These are phyloP conservation scores for Sakesphorus luctuosus DNA, from an alignment of 2,113 vertebrate genomes.

Conservation along the genomic window DNA sequence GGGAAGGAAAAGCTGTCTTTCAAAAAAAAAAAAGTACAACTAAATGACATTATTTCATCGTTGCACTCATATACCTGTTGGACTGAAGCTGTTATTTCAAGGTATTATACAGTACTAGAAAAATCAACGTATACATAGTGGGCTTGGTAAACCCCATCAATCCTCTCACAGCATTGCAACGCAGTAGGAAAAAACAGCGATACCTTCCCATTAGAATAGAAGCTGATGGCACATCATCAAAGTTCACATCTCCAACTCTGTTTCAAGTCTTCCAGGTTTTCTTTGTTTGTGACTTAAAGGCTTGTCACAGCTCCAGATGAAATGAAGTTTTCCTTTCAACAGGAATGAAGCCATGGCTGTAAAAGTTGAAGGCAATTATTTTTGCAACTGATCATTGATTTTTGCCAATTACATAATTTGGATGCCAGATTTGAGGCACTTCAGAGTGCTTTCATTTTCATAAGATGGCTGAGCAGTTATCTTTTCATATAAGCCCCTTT, in stretches of 20 bases:
- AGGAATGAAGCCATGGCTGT: not conserved
- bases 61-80: not conserved
- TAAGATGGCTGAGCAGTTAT: not conserved
- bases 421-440: not conserved
- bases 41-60: not conserved
- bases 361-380: not conserved
- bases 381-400: not conserved
- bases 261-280: not conserved
- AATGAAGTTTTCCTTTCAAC: not conserved
- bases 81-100: not conserved
- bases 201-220: not conserved
- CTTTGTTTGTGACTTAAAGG: not conserved
- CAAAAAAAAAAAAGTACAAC: not conserved
- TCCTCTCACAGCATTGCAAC: not conserved
- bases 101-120: not conserved
- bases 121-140: not conserved
- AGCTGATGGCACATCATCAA: not conserved
- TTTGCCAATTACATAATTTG: not conserved
- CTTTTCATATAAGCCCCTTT: not conserved
- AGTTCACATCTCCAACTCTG: not conserved
- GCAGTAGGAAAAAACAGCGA: accelerated
- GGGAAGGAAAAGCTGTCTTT: not conserved
- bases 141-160: not conserved
- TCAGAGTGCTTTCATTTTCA: not conserved
- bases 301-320: not conserved